Evolutionary conservation across 2,888 invertebrate genomes (phyloP).

Genomic region (Lissocephala sabroskyi): DNA sequence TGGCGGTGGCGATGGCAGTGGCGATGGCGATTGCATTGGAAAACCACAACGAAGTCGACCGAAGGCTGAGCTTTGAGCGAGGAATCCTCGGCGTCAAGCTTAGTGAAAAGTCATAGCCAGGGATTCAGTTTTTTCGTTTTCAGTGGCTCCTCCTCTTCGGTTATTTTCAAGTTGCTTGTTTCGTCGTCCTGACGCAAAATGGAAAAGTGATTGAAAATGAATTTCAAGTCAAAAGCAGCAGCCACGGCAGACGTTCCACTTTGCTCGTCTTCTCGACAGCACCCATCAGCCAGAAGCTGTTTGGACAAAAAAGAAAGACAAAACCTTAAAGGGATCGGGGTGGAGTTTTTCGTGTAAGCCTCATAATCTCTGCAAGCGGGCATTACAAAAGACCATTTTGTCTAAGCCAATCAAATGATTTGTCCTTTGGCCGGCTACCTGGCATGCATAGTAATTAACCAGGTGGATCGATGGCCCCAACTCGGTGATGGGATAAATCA

Average conservation of each 20-base stretch:
- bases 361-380: too few species aligned
- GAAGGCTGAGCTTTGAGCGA: neutral
- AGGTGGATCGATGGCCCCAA: too few species aligned
- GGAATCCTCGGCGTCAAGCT: conserved; percentile 16
- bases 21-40: neutral
- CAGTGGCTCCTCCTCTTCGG: conserved; percentile 14
- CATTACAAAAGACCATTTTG: too few species aligned
- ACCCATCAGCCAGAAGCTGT: neutral
- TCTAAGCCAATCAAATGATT: too few species aligned
- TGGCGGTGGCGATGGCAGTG: too few species aligned
- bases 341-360: too few species aligned
- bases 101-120: conserved; percentile 40
- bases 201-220: conserved; percentile 61
- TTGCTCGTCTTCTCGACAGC: neutral
- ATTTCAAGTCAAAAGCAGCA: conserved; percentile 58
- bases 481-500: too few species aligned
- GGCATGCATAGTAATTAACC: too few species aligned
- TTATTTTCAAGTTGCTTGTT: conserved; percentile 11
- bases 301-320: too few species aligned
- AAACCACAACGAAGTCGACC: conserved; percentile 7
- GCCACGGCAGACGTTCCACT: too few species aligned
- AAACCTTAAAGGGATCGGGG: too few species aligned
- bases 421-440: too few species aligned
- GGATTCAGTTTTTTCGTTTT: conserved; percentile 7
- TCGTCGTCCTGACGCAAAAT: conserved; percentile 41